A percentile compares a stretch with the other conserved stretches of the same genome.
These are phyloP conservation scores for Rhodeus uyekii DNA, from an alignment of 2,797 vertebrate species.

Conservation along the genomic window DNA sequence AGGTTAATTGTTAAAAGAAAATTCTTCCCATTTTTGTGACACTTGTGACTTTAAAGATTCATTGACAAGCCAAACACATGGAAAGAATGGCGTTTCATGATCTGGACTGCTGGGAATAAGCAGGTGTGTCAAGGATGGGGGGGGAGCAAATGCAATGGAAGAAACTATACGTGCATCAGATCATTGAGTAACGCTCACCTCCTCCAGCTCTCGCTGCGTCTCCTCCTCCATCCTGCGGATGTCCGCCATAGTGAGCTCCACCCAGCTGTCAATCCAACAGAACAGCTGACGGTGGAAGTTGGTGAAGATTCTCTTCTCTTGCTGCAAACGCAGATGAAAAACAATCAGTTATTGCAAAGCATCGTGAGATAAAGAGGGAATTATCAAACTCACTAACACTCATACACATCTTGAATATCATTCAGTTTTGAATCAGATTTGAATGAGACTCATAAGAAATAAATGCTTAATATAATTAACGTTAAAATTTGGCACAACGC, in stretches of 20 bases:
- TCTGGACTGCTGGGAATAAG: slow-evolving; percentile 8
- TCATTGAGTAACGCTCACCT: slow-evolving; percentile 77
- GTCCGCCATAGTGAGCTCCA: slow-evolving; percentile 95
- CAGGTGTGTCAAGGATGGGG: neutral
- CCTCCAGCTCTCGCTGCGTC: slow-evolving; percentile 94
- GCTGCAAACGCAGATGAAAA: slow-evolving; percentile 70
- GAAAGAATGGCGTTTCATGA: neutral
- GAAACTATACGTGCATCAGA: neutral
- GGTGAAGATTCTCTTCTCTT: slow-evolving; percentile 98
- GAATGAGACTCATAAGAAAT: neutral
- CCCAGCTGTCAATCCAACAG: slow-evolving; percentile 98
- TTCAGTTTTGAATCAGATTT: neutral
- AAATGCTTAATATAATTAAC: neutral
- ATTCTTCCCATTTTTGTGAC: neutral
- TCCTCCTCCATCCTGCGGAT: slow-evolving; percentile 96
- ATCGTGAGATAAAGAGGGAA: neutral
- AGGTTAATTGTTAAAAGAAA: neutral
- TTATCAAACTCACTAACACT: neutral
- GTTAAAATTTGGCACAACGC: neutral
- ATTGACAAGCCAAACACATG: neutral
- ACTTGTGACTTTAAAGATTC: neutral
- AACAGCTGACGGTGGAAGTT: slow-evolving; percentile 98
- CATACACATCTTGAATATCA: neutral
- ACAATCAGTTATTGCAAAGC: neutral
- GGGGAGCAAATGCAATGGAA: slow-evolving; percentile 7